phyloP scores from a whole-genome alignment of 2,888 invertebrate genomes.

The Bruchidius siliquastri region DNA sequence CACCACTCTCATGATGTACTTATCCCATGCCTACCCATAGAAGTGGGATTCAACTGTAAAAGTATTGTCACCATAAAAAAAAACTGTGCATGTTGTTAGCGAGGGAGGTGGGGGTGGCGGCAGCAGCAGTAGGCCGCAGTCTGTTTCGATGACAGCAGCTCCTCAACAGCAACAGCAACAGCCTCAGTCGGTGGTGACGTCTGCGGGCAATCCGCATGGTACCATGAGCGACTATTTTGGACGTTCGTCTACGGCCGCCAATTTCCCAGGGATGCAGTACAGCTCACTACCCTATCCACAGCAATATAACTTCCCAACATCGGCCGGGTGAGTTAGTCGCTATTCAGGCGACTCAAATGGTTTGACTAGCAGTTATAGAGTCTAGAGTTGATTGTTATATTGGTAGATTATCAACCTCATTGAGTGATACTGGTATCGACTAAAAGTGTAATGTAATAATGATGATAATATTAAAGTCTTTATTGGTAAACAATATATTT shows the following conservation, averaged over 20 bases:
- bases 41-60: no score
- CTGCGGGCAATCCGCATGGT: slow-evolving; percentile 30
- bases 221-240: slow-evolving; percentile 38
- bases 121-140: slow-evolving; percentile 32
- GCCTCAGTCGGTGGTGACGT: slow-evolving; percentile 27
- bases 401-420: no score
- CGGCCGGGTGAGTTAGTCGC: slow-evolving; percentile 33
- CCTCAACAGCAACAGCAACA: slow-evolving; percentile 27
- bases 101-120: slow-evolving; percentile 24
- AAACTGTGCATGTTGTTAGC: slow-evolving; percentile 5
- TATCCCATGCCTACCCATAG: no score
- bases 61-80: background rate
- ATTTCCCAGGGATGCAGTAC: slow-evolving; percentile 35
- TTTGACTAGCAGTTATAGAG: no score
- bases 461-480: no score
- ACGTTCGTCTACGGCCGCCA: slow-evolving; percentile 31
- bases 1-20: no score
- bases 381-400: no score
- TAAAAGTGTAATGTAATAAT: no score
- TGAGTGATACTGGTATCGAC: no score
- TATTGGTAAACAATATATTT: no score
- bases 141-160: slow-evolving; percentile 33
- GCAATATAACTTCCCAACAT: slow-evolving; percentile 35
- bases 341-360: no score
- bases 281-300: slow-evolving; percentile 37